Conservation (phyloP, 2,888 invertebrate species). For the Eupelmus urozonus region DNA sequence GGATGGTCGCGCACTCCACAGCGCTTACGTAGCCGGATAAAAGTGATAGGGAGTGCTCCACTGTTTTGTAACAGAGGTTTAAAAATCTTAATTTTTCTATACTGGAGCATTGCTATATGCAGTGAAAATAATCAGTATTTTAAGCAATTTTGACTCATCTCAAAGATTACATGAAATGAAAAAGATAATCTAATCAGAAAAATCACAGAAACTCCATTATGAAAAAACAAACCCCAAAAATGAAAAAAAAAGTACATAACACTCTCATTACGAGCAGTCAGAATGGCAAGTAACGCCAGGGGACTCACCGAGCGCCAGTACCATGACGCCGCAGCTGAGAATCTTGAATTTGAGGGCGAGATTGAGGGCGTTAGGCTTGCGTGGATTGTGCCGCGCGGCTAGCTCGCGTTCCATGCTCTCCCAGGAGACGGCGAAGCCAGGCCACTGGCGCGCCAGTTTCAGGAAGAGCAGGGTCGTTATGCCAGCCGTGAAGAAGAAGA, state of each 20-base stretch:
- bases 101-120: no score
- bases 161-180: no score
- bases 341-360: slow-evolving; percentile 76
- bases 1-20: slow-evolving; percentile 74
- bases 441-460: slow-evolving; percentile 79
- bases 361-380: slow-evolving; percentile 58
- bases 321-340: slow-evolving; percentile 77
- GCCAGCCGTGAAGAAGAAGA: slow-evolving; percentile 81
- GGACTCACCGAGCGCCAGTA: slow-evolving; percentile 76
- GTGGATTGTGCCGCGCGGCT: slow-evolving; percentile 65
- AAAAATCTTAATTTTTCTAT: no score
- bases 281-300: no score
- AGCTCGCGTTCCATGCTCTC: slow-evolving; percentile 77
- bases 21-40: slow-evolving; percentile 79
- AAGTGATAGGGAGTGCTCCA: slow-evolving; percentile 83
- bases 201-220: no score
- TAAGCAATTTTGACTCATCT: no score
- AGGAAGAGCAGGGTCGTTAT: slow-evolving; percentile 79
- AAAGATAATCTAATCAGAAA: no score
- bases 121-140: no score
- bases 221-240: no score
- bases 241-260: no score
- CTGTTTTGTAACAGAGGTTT: slow-evolving; percentile 73
- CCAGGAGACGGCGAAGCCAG: slow-evolving; percentile 78
- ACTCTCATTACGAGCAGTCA: no score